Base-by-base conservation (phyloP, 2,797 vertebrate genomes). In the Chloroceryle amazona region DNA sequence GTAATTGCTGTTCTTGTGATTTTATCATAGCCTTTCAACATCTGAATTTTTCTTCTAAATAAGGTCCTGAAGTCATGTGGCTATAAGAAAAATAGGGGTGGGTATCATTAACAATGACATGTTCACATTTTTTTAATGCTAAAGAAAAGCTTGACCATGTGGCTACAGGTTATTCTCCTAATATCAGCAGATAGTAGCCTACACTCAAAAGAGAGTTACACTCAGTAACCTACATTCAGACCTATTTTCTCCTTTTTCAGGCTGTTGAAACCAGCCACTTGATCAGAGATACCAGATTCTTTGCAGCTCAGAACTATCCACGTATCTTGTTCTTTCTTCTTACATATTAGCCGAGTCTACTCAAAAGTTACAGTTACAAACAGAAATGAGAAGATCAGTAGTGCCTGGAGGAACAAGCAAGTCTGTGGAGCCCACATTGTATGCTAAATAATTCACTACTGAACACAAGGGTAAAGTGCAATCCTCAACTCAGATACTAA, bases 31-130 rank as follows among this genome's bases (percentile, higher is more conserved):
- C 10, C 28, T 81, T 80, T 74, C 28, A 51, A 14, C 51, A 75
- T 14, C 44, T 49, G 18, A 66, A 5, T 62, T 79, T 83, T 65
- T 86, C 54, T 86, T 37, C 22, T 12, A 73, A 57, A 61, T 44
- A 17, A 73, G 8, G 1, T 66, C 26, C 8, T 61, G 37, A 4
- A 33, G 7, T 46, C 13, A 44, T 2, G 0, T 14, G 4, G 3
- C 6, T 62, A 22, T 57, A 47, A 51, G 11, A 70, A 89, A 65
- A 66, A 57, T 33, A 51, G 26, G 49, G 49, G 26, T 28, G 49
- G 49, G 47, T 6, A 51, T 51, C 23, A 25, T 10, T 51, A 46
- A 39, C 37, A 60, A 65, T 20, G 16, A 1, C 11, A 81, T 51
- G 16, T 4, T 84, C 16, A 5, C 13, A 58, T 9, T 62, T 78